phyloP scores from a whole-genome alignment of 2,888 invertebrate genomes.

The Patella ulyssiponensis region DNA sequence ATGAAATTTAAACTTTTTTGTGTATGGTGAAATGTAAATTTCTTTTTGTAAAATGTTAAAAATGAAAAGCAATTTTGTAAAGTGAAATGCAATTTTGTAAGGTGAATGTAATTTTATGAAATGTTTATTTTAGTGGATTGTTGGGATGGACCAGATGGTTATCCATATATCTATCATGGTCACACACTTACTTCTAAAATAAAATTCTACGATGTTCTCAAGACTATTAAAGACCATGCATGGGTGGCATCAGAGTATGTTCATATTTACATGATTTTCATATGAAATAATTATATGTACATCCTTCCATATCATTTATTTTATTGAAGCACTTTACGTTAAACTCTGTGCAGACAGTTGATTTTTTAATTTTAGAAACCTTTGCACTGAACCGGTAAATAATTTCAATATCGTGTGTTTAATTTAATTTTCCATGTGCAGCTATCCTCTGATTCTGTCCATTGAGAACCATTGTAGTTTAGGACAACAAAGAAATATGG shows the following conservation, averaged over 20 bases:
- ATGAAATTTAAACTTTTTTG: no score
- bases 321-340: no score
- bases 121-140: conserved; percentile 81
- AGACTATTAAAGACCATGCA: conserved; percentile 94
- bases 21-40: no score
- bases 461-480: conserved; percentile 72
- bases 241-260: conserved; percentile 83
- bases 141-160: conserved; percentile 96
- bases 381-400: background rate
- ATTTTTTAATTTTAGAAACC: no score
- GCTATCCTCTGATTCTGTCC: conserved; percentile 70
- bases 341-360: no score
- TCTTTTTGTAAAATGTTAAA: no score
- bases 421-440: conserved; percentile 42
- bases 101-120: conserved; percentile 19
- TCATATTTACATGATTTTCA: no score
- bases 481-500: conserved; percentile 71
- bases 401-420: background rate
- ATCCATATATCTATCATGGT: conserved; percentile 96
- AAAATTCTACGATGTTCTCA: conserved; percentile 92
- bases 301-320: no score
- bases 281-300: no score
- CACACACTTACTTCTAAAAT: conserved; percentile 97
- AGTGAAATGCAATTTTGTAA: background rate
- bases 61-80: no score